Evolutionary conservation across 2,797 vertebrate species (phyloP), one percentile per base, ranked within the genome.

Genomic region (Siniperca scherzeri): DNA sequence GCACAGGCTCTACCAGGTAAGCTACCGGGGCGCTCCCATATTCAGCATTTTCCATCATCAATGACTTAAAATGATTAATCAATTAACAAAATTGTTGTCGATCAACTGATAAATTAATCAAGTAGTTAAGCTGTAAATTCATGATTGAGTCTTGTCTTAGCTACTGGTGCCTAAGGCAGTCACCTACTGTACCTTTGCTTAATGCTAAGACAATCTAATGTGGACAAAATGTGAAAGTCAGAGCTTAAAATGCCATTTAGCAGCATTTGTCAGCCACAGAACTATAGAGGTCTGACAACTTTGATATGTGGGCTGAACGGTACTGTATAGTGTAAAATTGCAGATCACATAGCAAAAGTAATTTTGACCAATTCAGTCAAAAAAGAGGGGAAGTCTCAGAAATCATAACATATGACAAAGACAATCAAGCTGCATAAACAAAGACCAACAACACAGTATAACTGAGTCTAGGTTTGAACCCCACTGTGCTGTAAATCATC

Each of bases 401-500:
- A 61, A 38, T 53, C 7, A 19, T 12, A 48, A 38, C 62, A 50
- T 2, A 22, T 44, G 53, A 14, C 1, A 21, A 55, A 70, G 17
- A 40, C 25, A 19, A 50, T 42, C 38, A 64, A 57, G 67, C 44
- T 19, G 36, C 16, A 36, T 3, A 22, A 38, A 55, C 30, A 33
- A 53, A 64, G 50, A 78, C 7, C 21, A 33, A 40, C 33, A 52
- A 12, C 56, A 44, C 69, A n/a, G 52, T 33, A 11, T 38, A 69
- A 60, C 8, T 50, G 14, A 44, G n/a, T 30, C 13, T 4, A 42
- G 56, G 7, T 83, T 77, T 60, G 42, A n/a, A 75, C 19, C 21
- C 25, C n/a, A 30, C 38, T 52, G 38, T 44, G 33, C 68, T 75
- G 16, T 87, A 80, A 77, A 90, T 86, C 78, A 70, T 19, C 38